Conservation (phyloP, 2,797 vertebrate species). For the Acanthopagrus latus region DNA sequence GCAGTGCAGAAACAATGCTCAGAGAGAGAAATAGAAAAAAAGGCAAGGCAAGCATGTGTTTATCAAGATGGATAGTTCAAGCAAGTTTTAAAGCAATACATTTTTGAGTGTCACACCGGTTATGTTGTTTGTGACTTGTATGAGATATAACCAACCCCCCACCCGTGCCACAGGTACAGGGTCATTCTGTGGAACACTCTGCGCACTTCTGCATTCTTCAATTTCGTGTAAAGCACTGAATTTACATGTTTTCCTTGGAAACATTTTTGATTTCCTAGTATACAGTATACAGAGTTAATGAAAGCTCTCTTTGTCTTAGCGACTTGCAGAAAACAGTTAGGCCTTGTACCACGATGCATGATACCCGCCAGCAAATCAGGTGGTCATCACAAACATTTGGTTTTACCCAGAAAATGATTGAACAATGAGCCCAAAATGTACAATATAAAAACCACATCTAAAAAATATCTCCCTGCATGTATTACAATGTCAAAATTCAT, state of each 20-base stretch:
- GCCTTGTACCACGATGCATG: constrained; percentile 58
- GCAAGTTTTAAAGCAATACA: too few species aligned
- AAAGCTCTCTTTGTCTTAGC: constrained; percentile 72
- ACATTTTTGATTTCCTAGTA: constrained; percentile 1
- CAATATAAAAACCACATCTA: neutral
- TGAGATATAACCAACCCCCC: too few species aligned
- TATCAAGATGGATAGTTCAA: too few species aligned
- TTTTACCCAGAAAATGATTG: constrained; percentile 38
- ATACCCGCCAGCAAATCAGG: constrained; percentile 67
- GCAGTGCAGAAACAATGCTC: too few species aligned
- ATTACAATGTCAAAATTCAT: constrained; percentile 16
- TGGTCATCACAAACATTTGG: constrained; percentile 65
- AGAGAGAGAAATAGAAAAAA: too few species aligned
- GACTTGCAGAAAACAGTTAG: constrained; percentile 47
- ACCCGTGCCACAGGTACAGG: too few species aligned
- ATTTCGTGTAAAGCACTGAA: neutral
- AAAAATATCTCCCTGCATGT: neutral
- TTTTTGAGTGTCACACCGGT: too few species aligned
- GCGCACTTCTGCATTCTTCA: neutral
- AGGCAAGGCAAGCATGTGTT: too few species aligned
- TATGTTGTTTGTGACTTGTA: too few species aligned
- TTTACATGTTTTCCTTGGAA: neutral
- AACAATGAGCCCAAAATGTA: neutral
- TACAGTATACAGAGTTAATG: constrained; percentile 11
- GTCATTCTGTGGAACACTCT: too few species aligned